Percentiles rank a stretch among this genome's conserved stretches.
phyloP scores from a whole-genome alignment of 2,797 vertebrate genomes.

The Denticeps clupeoides region DNA sequence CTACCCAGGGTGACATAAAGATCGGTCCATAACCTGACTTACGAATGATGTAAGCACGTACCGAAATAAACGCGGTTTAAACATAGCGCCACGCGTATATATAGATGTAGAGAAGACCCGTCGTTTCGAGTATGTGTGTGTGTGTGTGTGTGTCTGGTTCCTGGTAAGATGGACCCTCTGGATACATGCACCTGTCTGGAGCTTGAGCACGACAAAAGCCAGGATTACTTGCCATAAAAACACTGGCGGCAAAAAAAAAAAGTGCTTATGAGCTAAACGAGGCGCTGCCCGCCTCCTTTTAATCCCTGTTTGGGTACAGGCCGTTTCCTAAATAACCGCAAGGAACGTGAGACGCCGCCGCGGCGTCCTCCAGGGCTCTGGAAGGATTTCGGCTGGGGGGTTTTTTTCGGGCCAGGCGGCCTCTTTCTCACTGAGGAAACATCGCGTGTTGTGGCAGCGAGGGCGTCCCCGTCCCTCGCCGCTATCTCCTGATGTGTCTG shows the following conservation, averaged over 20 bases:
- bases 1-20: too few species aligned
- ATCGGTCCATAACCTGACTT: too few species aligned
- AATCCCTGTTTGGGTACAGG: slow-evolving; percentile 11
- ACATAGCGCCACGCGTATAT: background rate
- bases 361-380: background rate
- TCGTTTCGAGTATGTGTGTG: background rate
- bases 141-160: background rate
- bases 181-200: slow-evolving; percentile 3
- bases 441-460: too few species aligned
- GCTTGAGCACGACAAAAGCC: background rate
- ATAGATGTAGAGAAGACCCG: background rate
- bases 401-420: too few species aligned
- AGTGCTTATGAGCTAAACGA: background rate
- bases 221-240: slow-evolving; percentile 3
- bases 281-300: slow-evolving; percentile 1
- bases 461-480: too few species aligned
- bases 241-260: background rate
- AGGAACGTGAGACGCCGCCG: background rate
- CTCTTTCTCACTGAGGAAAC: too few species aligned
- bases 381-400: background rate
- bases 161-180: background rate
- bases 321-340: slow-evolving; percentile 10
- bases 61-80: too few species aligned
- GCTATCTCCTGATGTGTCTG: too few species aligned
- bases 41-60: too few species aligned